Evolutionary conservation across 2,888 invertebrate genomes (phyloP), one percentile per base, ranked within the genome.

Genomic region (Drosophila barbarae): DNA sequence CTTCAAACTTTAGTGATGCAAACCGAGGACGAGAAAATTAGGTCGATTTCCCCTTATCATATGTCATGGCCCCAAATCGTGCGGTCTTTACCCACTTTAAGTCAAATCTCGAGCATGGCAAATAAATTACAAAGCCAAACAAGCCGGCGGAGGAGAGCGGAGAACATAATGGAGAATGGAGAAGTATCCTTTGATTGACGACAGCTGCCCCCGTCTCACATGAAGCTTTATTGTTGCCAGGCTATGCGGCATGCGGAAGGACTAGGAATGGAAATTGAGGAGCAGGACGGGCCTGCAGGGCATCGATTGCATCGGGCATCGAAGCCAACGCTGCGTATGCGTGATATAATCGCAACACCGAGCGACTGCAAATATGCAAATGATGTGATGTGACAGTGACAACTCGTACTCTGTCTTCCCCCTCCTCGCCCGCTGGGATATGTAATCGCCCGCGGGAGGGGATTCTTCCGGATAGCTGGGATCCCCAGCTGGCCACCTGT

Each of bases 401-500:
- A 44, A 63, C 61, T 63, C 46, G 6, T 18, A 51, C 26, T n/a
- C 26, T 13, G 42, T 13, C 50, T 18, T 8, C 7, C 23, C 21
- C 23, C 23, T 23, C 23, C 39, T 39, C 21, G 15, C 23, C 47
- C 28, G 49, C 35, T 49, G 54, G 30, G 39, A 35, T 49, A 58
- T 58, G 66, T 51, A 66, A 66, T 46, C 58, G 68, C 66, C 50
- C 23, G 42, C 21, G 5, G 39, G 38, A 15, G 28, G 46, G 26
- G 26, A 44, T 44, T 30, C 21, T 26, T 21, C 23, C 59, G 47
- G 21, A 10, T 30, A 23, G 26, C 44, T 2, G 18, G 32, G 9
- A 36, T 42, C 39, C 42, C 42, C 44, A 39, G 38, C 28, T 63
- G 66, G 34, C 65, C 83, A 77, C 80, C 80, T 77, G 77, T 64